These are phyloP conservation scores for Cheilosia scutellata DNA, from an alignment of 2,888 invertebrate species.

Conservation along the genomic window DNA sequence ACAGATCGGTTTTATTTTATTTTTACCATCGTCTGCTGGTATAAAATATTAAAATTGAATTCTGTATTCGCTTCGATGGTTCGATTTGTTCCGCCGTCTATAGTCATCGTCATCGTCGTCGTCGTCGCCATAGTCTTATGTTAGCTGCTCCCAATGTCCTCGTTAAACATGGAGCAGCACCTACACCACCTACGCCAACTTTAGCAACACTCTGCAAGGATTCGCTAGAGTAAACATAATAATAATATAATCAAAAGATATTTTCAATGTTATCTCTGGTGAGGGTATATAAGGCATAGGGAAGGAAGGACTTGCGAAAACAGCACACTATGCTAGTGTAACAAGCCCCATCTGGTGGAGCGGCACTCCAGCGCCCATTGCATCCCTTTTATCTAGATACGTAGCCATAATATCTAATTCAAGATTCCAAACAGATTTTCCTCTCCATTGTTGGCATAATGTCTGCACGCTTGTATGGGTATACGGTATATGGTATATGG, in stretches of 20 bases:
- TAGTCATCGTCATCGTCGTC: constrained; percentile 2
- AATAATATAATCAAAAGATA: constrained; percentile 76
- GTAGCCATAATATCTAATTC: constrained; percentile 76
- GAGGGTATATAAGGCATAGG: constrained; percentile 19
- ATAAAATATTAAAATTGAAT: constrained; percentile 76
- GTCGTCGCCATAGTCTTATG: not conserved
- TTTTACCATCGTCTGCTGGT: constrained; percentile 6
- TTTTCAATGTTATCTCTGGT: constrained; percentile 65
- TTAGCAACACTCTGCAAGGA: constrained; percentile 44
- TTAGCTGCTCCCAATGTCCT: constrained; percentile 15
- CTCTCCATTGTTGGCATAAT: constrained; percentile 72
- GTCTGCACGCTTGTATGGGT: constrained; percentile 31
- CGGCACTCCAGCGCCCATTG: constrained; percentile 8
- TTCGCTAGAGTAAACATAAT: constrained; percentile 74
- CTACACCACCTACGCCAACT: constrained; percentile 24
- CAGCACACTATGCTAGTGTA: constrained; percentile 57
- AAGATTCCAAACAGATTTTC: constrained; percentile 78
- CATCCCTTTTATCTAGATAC: constrained; percentile 59
- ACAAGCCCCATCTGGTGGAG: constrained; percentile 63
- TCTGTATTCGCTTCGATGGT: constrained; percentile 70
- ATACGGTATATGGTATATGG: not conserved
- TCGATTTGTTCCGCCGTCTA: constrained; percentile 72
- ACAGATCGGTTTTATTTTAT: not conserved
- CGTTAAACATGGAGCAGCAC: constrained; percentile 60
- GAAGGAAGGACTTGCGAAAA: constrained; percentile 39